Evolutionary conservation across 2,888 invertebrate genomes (phyloP).

Genomic region (Drosophila phalerata): DNA sequence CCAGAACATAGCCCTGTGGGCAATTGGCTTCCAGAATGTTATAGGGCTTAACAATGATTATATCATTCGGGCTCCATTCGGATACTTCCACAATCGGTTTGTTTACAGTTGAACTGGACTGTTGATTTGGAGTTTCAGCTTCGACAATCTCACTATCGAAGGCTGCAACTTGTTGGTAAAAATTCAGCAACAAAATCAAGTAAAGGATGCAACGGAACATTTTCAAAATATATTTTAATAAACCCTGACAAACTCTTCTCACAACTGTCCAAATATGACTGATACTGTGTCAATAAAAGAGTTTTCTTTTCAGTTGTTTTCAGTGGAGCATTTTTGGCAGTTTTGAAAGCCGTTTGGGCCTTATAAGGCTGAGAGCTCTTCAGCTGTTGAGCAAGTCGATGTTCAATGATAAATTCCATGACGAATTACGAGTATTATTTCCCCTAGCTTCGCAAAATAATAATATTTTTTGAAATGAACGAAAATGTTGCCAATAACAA

Average conservation of each 20-base stretch:
- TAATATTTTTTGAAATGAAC: constrained; percentile 3
- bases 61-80: constrained; percentile 26
- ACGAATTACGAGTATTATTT: constrained; percentile 3
- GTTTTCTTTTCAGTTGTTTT: constrained; percentile 42
- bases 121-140: constrained; percentile 29
- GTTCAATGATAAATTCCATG: constrained; percentile 49
- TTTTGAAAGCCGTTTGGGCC: constrained; percentile 64
- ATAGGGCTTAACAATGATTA: constrained; percentile 71
- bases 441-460: constrained; percentile 4
- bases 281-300: constrained; percentile 28
- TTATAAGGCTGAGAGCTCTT: constrained; percentile 66
- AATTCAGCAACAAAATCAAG: constrained; percentile 19
- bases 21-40: constrained; percentile 78
- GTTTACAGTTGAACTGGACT: constrained; percentile 1
- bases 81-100: constrained; percentile 3
- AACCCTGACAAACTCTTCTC: constrained; percentile 3
- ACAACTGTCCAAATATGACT: constrained; percentile 42
- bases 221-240: constrained; percentile 5
- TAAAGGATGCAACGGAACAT: constrained; percentile 13
- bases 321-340: constrained; percentile 2
- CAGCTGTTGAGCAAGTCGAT: constrained; percentile 4
- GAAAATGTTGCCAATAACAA: constrained; percentile 31
- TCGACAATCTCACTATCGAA: constrained; percentile 70
- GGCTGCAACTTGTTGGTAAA: constrained; percentile 19
- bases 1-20: constrained; percentile 77